phyloP scores from a whole-genome alignment of 2,888 invertebrate genomes.

The Hecatera dysodea region DNA sequence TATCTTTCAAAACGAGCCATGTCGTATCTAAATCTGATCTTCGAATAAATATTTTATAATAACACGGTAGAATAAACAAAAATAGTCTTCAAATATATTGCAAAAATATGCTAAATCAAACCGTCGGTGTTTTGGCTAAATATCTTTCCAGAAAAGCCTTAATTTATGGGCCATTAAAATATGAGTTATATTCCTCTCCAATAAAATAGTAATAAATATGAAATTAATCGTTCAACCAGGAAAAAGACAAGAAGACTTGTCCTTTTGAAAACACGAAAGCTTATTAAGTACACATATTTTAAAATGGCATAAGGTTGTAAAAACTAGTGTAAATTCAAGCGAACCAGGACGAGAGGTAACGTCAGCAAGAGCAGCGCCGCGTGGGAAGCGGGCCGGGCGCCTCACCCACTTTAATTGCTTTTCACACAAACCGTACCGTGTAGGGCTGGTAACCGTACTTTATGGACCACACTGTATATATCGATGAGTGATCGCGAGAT shows the following conservation, averaged over 20 bases:
- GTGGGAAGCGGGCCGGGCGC: conserved; percentile 80
- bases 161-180: conserved; percentile 29
- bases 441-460: conserved; percentile 58
- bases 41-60: background rate
- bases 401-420: conserved; percentile 78
- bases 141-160: conserved; percentile 20
- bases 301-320: conserved; percentile 40
- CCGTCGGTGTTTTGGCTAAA: conserved; percentile 30
- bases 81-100: background rate
- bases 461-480: conserved; percentile 45
- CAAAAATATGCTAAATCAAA: conserved; percentile 35
- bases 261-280: conserved; percentile 17
- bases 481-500: conserved; percentile 34
- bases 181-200: conserved; percentile 16
- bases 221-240: conserved; percentile 7
- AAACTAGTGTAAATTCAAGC: conserved; percentile 62
- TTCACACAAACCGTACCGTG: conserved; percentile 69
- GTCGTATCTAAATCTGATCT: background rate
- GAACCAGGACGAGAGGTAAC: conserved; percentile 76
- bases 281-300: conserved; percentile 16
- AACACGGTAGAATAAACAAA: conserved; percentile 20
- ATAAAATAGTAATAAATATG: conserved; percentile 12
- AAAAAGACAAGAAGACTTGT: conserved; percentile 12
- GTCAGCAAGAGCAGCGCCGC: conserved; percentile 68
- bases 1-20: background rate